Evolutionary conservation across 1,140 invertebrate species (phyloP).

Genomic region (Vanessa tameamea): DNA sequence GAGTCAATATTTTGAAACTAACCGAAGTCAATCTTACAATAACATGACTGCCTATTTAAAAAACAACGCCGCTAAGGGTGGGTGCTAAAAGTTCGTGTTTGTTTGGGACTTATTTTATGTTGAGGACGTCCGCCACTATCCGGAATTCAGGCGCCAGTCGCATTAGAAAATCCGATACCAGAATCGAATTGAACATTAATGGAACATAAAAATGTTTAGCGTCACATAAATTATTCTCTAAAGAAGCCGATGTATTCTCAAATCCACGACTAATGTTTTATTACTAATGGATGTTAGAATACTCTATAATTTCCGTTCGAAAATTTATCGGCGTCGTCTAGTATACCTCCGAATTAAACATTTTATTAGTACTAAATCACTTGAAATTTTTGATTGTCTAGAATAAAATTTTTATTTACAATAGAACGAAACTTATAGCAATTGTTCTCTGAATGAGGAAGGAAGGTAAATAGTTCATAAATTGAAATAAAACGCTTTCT

Average conservation of each 20-base stretch:
- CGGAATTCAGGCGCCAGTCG: conserved; percentile 70
- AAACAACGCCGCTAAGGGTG: conserved; percentile 57
- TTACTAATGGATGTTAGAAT: conserved; percentile 63
- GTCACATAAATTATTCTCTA: conserved; percentile 74
- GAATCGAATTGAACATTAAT: conserved; percentile 73
- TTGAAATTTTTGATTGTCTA: conserved; percentile 46
- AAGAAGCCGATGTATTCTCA: conserved; percentile 74
- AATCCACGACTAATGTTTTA: conserved; percentile 68
- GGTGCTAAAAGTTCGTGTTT: conserved; percentile 71
- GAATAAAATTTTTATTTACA: conserved; percentile 49
- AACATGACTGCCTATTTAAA: conserved; percentile 69
- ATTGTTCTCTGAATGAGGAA: conserved; percentile 51
- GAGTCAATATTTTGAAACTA: conserved; percentile 60
- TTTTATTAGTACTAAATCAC: conserved; percentile 61
- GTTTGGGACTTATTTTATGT: conserved; percentile 69
- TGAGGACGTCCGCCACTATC: conserved; percentile 55
- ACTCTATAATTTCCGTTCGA: conserved; percentile 58
- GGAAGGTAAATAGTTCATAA: conserved; percentile 67
- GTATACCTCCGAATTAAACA: conserved; percentile 45
- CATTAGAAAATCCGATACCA: conserved; percentile 75
- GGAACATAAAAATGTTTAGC: conserved; percentile 76
- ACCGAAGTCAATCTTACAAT: conserved; percentile 53
- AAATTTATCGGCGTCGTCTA: conserved; percentile 59
- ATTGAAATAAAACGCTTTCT: conserved; percentile 73
- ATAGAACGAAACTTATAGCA: conserved; percentile 51